Conservation (phyloP, 2,113 vertebrate species). For the Brachypteracias leptosomus region DNA sequence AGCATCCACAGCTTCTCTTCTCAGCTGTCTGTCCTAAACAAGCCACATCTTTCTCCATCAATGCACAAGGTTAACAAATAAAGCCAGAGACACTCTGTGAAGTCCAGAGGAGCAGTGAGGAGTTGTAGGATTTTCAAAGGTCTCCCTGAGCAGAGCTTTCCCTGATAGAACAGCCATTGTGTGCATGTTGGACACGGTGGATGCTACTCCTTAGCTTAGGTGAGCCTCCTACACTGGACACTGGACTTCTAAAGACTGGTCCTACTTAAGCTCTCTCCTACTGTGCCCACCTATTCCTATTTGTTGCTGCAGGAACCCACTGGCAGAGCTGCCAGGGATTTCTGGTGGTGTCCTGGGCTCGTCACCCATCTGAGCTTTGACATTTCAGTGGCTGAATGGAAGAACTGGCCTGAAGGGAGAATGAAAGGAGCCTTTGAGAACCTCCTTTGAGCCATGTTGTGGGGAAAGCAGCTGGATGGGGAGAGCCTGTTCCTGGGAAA, state of each 20-base stretch:
- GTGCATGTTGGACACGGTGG: not conserved
- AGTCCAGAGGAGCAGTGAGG: not conserved
- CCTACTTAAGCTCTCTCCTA: not conserved
- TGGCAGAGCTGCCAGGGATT: not conserved
- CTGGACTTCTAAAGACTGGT: not conserved
- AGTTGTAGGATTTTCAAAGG: not conserved
- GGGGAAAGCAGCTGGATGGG: not conserved
- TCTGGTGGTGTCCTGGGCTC: not conserved
- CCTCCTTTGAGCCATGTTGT: not conserved
- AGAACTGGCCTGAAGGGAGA: conserved; percentile 1
- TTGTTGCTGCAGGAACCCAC: not conserved
- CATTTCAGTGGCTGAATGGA: conserved; percentile 53
- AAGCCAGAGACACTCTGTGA: not conserved
- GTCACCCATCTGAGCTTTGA: conserved; percentile 34
- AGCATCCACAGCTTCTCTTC: not conserved
- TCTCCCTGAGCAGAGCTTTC: not conserved
- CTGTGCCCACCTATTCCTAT: not conserved
- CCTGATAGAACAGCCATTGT: not conserved
- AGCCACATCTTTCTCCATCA: not conserved
- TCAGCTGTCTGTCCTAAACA: not conserved
- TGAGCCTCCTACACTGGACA: not conserved
- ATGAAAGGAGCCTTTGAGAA: conserved; percentile 57
- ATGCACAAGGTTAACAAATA: not conserved
- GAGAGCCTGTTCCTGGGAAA: not conserved
- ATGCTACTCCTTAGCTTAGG: not conserved